Base-by-base conservation (phyloP, 2,797 vertebrate genomes). In the Squalus acanthias region DNA sequence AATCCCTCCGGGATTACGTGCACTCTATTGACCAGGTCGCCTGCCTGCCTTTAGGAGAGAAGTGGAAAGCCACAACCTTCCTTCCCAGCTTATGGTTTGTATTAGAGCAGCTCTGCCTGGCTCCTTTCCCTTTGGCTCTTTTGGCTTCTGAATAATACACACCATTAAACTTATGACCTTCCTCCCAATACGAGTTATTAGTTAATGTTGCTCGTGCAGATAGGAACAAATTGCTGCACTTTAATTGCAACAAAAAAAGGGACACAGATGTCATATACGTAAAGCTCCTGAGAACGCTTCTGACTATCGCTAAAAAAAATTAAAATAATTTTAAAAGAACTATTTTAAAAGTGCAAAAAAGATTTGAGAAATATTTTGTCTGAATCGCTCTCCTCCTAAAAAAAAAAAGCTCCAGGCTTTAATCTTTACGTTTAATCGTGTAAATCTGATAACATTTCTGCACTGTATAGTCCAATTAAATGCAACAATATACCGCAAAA, bases 1-100 rank as follows among this genome's bases (percentile, higher is more conserved):
- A 29, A 95, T 95, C 70, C 94, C 94, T 76, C 94, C n/a, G 94
- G 70, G 94, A 95, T 95, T 95, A 95, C 10, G 69, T 74, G 69
- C 72, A 76, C 94, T 95, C 50, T 97, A 96, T 97, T 96, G 97
- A 97, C 97, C 96, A 96, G 97, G 97, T 96, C 96, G 97, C 96
- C 97, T 97, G 96, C 96, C 97, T 97, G 97, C 96, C 97, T 97
- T 96, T 96, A 97, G 97, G 97, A 97, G 97, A 97, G 97, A 96
- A 97, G 97, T 97, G 97, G 39, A 97, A 97, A 98, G 96, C 96
- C 97, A 97, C 97, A 97, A 95, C 94, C 94, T 95, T 76, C 94
- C 94, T 95, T 95, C 72, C 97, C 97, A 98, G 97, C 98, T 98
- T 98, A 98, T 99, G 98, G 98, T 98, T 98, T 97, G 96, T 97